A percentile compares a stretch with the other conserved stretches of the same genome.
Conservation (phyloP, 92 coral and sea anemone genomes). For the Epizoanthus ramosus region DNA sequence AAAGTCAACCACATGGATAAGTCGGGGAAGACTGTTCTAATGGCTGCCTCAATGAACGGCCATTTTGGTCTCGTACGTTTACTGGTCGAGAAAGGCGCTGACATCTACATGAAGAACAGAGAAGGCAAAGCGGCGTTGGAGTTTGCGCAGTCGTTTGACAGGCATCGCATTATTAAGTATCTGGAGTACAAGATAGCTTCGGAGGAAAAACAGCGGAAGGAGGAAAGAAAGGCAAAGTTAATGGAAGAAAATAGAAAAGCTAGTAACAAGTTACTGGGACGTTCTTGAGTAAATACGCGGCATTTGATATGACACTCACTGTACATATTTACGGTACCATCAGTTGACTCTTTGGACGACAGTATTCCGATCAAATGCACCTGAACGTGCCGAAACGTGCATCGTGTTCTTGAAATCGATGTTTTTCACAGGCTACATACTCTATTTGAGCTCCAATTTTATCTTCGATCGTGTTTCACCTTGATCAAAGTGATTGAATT, state of each 20-base stretch:
- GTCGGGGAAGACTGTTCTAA: slow-evolving; percentile 89
- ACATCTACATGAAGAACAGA: slow-evolving; percentile 78
- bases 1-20: slow-evolving; percentile 86
- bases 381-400: too few relatives aligned
- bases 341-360: too few relatives aligned
- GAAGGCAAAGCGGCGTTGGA: slow-evolving; percentile 98
- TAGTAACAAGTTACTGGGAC: slow-evolving; percentile 30
- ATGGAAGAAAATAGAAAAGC: slow-evolving; percentile 69
- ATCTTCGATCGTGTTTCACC: too few relatives aligned
- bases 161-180: slow-evolving; percentile 86
- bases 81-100: slow-evolving; percentile 95
- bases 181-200: slow-evolving; percentile 83
- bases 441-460: too few relatives aligned
- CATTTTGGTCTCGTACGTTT: slow-evolving; percentile 89
- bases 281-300: background rate
- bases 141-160: slow-evolving; percentile 89
- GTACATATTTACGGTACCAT: too few relatives aligned
- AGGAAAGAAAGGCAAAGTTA: slow-evolving; percentile 84
- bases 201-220: slow-evolving; percentile 90
- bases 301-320: too few relatives aligned
- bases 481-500: too few relatives aligned
- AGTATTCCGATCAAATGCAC: too few relatives aligned
- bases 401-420: too few relatives aligned
- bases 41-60: slow-evolving; percentile 98
- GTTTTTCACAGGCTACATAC: too few relatives aligned